Base-by-base conservation (phyloP, 2,797 vertebrate genomes). In the Avahi laniger region DNA sequence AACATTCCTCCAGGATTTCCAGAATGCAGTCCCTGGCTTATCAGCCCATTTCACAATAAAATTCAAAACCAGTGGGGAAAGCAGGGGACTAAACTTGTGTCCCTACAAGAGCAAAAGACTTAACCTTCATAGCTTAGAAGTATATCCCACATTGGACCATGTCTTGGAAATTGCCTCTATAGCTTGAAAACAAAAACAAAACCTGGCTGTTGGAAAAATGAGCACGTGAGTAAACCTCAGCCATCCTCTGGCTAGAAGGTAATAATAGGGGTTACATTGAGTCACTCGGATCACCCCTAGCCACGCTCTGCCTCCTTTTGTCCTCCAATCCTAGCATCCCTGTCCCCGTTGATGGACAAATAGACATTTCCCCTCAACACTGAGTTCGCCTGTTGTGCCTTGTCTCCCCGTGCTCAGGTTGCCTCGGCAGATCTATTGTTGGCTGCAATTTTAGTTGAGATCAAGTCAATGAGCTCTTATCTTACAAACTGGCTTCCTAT, bases 111-210 rank as follows among this genome's bases (percentile, higher is more conserved):
- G 63, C 46, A 83, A 86, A 92, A 85, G 46, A 72, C 28, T 50
- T 88, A 76, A 67, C 12, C 28, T 43, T 69, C 50, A 69, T 59
- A 67, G 22, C 20, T 83, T 81, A 52, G n/a, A 69, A 82, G 28
- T 30, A 59, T 5, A 82, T 57, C 30, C 54, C 35, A 6, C n/a
- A 65, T 72, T 54, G 46, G 30, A 85, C 54, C 7, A 48, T 80
- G 73, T 85, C 80, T 94, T 90, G 35, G 30, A 91, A 93, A 90
- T 81, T 86, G 50, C 73, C 80, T 80, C 72, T 35, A 4, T 69
- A 43, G 57, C 69, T 83, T 83, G 76, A 93, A 80, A 79, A 81
- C 5, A 38, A 89, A 69, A 52, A 43, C 48, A 43, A 72, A 80
- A 70, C 8, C 38, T 73, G 15, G 38, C 65, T 78, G 12, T 65